Evolutionary conservation across 2,888 invertebrate species (phyloP).

Genomic region (Aleiodes leptofemur): DNA sequence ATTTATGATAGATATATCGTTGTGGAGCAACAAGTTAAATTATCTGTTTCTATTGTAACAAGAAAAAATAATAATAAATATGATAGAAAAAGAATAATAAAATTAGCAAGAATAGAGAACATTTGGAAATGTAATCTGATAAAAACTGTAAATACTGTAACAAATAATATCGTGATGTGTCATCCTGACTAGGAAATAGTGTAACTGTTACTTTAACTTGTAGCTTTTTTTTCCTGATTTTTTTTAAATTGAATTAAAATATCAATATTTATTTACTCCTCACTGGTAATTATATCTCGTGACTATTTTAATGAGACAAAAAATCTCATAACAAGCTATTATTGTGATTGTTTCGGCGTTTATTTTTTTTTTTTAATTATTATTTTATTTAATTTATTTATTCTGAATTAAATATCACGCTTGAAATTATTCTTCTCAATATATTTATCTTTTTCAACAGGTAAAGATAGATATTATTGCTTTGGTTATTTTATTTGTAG

Average conservation of each 20-base stretch:
- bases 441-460: conserved; percentile 13
- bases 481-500: background rate
- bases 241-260: conserved; percentile 25
- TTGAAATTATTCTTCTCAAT: conserved; percentile 16
- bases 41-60: conserved; percentile 44
- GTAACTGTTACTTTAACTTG: conserved; percentile 46
- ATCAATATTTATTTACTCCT: conserved; percentile 6
- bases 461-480: conserved; percentile 22
- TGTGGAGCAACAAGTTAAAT: conserved; percentile 67
- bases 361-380: background rate
- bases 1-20: conserved; percentile 72
- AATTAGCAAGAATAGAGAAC: conserved; percentile 46
- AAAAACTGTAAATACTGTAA: conserved; percentile 73
- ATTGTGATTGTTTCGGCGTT: conserved; percentile 30
- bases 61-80: conserved; percentile 44
- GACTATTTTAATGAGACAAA: conserved; percentile 9
- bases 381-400: background rate
- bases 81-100: background rate
- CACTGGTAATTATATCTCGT: conserved; percentile 13
- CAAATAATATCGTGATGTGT: conserved; percentile 73
- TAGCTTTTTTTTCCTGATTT: background rate
- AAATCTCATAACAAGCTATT: conserved; percentile 38
- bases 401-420: conserved; percentile 24
- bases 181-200: conserved; percentile 73
- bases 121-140: conserved; percentile 51